These are phyloP conservation scores for Ischnus inquisitorius DNA, from an alignment of 2,888 invertebrate genomes.

Conservation along the genomic window DNA sequence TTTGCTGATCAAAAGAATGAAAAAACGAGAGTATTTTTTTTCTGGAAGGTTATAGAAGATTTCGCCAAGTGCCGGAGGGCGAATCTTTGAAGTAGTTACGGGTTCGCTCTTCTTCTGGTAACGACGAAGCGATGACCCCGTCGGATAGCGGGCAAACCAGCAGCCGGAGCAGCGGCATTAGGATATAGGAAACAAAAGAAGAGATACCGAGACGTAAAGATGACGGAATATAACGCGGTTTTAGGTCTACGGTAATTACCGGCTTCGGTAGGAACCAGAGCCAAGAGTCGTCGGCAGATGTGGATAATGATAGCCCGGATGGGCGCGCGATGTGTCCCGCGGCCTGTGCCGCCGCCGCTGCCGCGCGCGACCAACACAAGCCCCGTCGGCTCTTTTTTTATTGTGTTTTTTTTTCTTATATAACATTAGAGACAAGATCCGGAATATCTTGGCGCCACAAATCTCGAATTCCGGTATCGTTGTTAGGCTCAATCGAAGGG, in stretches of 20 bases:
- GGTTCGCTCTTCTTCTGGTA: constrained; percentile 60
- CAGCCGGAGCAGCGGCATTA: constrained; percentile 39
- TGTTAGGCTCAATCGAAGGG: constrained; percentile 20
- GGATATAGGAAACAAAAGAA: constrained; percentile 52
- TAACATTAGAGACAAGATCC: constrained; percentile 15
- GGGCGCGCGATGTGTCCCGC: constrained; percentile 79
- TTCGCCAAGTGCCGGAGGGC: constrained; percentile 26
- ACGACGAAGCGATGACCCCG: constrained; percentile 80
- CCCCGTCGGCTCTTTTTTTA: constrained; percentile 53
- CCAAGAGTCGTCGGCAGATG: constrained; percentile 80
- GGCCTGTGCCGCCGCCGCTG: constrained; percentile 68
- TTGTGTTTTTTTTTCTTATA: constrained; percentile 39
- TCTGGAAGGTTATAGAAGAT: neutral
- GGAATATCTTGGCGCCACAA: constrained; percentile 71
- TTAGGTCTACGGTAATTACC: constrained; percentile 73
- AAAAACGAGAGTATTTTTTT: neutral
- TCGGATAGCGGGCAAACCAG: constrained; percentile 35
- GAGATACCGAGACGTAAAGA: constrained; percentile 76
- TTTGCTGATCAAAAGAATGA: neutral
- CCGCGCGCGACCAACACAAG: constrained; percentile 45
- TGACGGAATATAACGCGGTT: constrained; percentile 78
- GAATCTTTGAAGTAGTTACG: constrained; percentile 13
- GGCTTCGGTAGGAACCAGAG: constrained; percentile 58
- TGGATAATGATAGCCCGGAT: constrained; percentile 82
- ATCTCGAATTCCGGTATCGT: constrained; percentile 70